phyloP scores from a whole-genome alignment of 2,888 invertebrate genomes.

The Drosophila villosipedis region DNA sequence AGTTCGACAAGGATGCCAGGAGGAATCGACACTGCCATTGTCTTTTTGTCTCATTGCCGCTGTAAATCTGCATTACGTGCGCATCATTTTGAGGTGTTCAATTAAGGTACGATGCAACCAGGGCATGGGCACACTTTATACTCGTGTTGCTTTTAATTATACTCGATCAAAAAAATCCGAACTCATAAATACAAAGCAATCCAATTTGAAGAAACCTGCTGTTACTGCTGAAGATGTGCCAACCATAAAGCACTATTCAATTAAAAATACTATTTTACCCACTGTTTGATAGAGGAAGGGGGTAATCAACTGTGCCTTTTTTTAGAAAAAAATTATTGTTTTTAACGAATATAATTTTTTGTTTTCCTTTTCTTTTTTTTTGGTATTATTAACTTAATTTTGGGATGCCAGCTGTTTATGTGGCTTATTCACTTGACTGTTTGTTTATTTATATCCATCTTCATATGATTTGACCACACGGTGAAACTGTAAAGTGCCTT shows the following conservation, averaged over 20 bases:
- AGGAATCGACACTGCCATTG: slow-evolving; percentile 48
- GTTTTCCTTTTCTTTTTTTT: slow-evolving; percentile 20
- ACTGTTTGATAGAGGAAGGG: not conserved
- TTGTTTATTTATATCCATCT: slow-evolving; percentile 65
- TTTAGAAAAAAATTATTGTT: not conserved
- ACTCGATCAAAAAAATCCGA: slow-evolving; percentile 1
- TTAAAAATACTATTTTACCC: slow-evolving; percentile 5
- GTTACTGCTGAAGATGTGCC: not conserved
- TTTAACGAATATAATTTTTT: not conserved
- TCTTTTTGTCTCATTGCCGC: slow-evolving; percentile 52
- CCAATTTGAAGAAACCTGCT: not conserved
- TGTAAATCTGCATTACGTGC: slow-evolving; percentile 78
- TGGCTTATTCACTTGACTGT: slow-evolving; percentile 67
- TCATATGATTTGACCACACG: slow-evolving; percentile 40
- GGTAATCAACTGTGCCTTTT: slow-evolving; percentile 11
- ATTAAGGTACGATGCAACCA: slow-evolving; percentile 57
- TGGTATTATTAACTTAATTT: slow-evolving; percentile 51
- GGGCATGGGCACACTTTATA: slow-evolving; percentile 43
- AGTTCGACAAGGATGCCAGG: slow-evolving; percentile 51
- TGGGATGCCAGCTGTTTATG: slow-evolving; percentile 46
- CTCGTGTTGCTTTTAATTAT: slow-evolving; percentile 55
- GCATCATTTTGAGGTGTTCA: slow-evolving; percentile 82
- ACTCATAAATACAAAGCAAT: not conserved
- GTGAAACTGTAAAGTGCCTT: slow-evolving; percentile 75
- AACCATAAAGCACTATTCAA: slow-evolving; percentile 24